Evolutionary conservation across 1,140 invertebrate genomes (phyloP), one percentile per base, ranked within the genome.

Genomic region (Drosophila bocqueti): DNA sequence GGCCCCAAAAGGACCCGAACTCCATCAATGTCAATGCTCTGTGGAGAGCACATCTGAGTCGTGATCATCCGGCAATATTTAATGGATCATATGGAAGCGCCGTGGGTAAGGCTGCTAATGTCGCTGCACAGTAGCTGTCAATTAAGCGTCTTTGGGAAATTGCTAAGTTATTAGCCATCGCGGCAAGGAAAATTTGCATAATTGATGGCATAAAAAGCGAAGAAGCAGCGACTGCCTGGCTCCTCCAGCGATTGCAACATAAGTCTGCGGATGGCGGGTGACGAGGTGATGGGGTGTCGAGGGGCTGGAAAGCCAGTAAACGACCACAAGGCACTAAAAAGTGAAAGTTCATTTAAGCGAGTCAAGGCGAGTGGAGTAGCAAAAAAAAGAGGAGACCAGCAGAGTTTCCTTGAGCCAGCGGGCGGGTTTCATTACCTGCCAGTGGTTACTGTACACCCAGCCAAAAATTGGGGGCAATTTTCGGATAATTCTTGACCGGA

Each of bases 291-390:
- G 61, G 38, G 50, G 61, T 54, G 47, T 26, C 36, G 50, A 45
- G 59, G 13, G 34, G 55, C n/a, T 26, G 36, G 54, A 40, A 11
- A 54, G 47, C 26, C 31, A 49, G 63, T 55, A 76, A 76, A 76
- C 65, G 81, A 74, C 69, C 74, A 63, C 69, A 64, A 81, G 72
- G 69, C 81, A 89, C 59, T 82, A 90, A 90, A 77, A 91, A 91
- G 89, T 91, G 89, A 91, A 91, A 91, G 89, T 91, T 91, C 89
- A 91, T 85, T 91, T 89, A 79, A 82, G 80, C 83, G 71, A 87
- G 84, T 87, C 85, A 87, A 87, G 84, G 84, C 83, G 75, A 91
- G 69, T 67, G 63, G 43, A 65, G 54, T 58, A 43, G n/a, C 57
- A 24, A 61, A 31, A 52, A 77, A 73, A 87, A 72, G n/a, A 69